These are phyloP conservation scores for Microvelia longipes DNA, from an alignment of 1,140 invertebrate species.

Conservation along the genomic window DNA sequence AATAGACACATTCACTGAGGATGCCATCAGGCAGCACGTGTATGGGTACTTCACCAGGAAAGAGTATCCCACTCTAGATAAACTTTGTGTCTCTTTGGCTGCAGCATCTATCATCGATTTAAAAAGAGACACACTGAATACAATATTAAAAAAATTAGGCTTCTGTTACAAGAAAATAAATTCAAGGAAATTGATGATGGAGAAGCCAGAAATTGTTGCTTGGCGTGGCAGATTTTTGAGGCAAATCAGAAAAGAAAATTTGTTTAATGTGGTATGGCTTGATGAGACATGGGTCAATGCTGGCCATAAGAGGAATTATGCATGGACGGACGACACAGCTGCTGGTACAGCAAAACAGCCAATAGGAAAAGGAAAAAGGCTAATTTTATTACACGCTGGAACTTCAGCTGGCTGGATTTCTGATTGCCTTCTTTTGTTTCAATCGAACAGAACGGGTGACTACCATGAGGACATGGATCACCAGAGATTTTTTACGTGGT, in stretches of 20 bases:
- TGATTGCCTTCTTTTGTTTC: neutral
- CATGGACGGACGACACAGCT: neutral
- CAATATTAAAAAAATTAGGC: neutral
- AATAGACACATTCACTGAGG: neutral
- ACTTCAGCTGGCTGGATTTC: neutral
- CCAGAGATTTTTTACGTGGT: neutral
- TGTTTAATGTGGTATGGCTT: neutral
- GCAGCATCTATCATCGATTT: neutral
- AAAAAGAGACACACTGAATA: neutral
- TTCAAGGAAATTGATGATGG: neutral
- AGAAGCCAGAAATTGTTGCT: neutral
- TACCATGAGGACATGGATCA: neutral
- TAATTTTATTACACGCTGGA: neutral
- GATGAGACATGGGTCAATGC: neutral
- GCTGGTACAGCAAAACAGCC: neutral
- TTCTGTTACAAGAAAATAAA: neutral
- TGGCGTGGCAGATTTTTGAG: neutral
- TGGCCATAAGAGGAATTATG: neutral
- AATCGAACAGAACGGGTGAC: neutral
- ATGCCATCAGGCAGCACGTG: neutral
- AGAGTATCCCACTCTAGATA: neutral
- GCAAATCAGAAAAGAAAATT: neutral
- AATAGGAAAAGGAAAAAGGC: neutral
- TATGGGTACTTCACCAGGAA: neutral
- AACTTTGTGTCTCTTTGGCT: neutral